Conservation (phyloP, 2,113 vertebrate genomes). For the Mastomys natalensis region DNA sequence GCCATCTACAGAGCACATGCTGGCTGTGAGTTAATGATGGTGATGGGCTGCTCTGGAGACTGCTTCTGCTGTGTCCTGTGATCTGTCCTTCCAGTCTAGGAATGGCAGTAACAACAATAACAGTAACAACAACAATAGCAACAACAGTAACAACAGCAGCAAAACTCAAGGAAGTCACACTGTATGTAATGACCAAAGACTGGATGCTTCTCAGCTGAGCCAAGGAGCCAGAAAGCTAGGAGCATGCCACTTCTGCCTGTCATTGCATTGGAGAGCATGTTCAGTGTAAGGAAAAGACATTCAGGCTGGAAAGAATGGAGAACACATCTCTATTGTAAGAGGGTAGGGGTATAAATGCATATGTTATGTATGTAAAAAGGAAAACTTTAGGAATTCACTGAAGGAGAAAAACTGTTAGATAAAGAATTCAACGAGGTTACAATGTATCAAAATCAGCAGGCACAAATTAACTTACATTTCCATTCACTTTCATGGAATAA, state of each 20-base stretch:
- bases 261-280: neutral
- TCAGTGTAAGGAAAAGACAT: too few species aligned
- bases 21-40: neutral
- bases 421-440: neutral
- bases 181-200: neutral
- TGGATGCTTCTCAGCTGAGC: too few species aligned
- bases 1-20: neutral
- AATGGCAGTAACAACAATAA: neutral
- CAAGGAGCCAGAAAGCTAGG: neutral
- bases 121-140: neutral
- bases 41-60: neutral
- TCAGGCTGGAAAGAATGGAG: too few species aligned
- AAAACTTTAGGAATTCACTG: neutral
- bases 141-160: too few species aligned
- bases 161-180: neutral
- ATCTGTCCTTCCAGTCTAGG: neutral
- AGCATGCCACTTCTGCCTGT: rapidly evolving
- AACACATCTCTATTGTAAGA: rapidly evolving
- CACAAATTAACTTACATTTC: neutral
- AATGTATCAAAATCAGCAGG: neutral
- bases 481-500: neutral
- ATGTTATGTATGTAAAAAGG: neutral
- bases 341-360: neutral
- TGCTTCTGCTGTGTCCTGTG: neutral
- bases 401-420: neutral